Conservation (phyloP, 2,888 invertebrate species). For the Orthosia cruda region DNA sequence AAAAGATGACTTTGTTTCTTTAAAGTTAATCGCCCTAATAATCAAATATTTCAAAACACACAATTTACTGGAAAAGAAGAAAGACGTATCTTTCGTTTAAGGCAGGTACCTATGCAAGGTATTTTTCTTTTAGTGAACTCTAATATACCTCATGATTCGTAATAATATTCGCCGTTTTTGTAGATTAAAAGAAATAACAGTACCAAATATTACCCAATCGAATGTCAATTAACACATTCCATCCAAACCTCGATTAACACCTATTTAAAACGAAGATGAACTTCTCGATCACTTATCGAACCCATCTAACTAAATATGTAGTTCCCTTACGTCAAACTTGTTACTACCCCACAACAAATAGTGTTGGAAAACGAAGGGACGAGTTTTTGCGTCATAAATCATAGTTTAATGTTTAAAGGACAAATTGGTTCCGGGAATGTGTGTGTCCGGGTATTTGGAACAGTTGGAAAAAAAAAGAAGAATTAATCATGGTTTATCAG, state of each 20-base stretch:
- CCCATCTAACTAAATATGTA: slow-evolving; percentile 42
- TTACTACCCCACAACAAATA: slow-evolving; percentile 32
- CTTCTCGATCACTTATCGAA: slow-evolving; percentile 57
- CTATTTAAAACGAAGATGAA: slow-evolving; percentile 43
- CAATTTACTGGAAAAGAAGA: too few relatives aligned
- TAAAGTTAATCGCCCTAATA: neutral
- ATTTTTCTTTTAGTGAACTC: neutral
- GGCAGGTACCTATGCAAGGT: too few relatives aligned
- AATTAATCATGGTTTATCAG: slow-evolving; percentile 40
- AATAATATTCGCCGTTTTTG: too few relatives aligned
- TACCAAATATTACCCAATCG: neutral
- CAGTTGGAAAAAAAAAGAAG: slow-evolving; percentile 26
- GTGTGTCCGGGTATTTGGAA: slow-evolving; percentile 29
- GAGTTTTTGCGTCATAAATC: slow-evolving; percentile 68
- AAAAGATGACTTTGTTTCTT: neutral
- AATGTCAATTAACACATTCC: slow-evolving; percentile 32
- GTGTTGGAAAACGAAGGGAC: slow-evolving; percentile 30
- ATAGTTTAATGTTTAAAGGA: slow-evolving; percentile 67
- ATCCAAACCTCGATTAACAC: slow-evolving; percentile 48
- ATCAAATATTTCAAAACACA: too few relatives aligned
- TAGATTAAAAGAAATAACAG: neutral
- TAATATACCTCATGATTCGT: neutral
- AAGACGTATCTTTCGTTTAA: too few relatives aligned
- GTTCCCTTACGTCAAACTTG: slow-evolving; percentile 34
- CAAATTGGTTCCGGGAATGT: slow-evolving; percentile 73